Evolutionary conservation across 2,888 invertebrate genomes (phyloP).

Genomic region (Fabriciana adippe): DNA sequence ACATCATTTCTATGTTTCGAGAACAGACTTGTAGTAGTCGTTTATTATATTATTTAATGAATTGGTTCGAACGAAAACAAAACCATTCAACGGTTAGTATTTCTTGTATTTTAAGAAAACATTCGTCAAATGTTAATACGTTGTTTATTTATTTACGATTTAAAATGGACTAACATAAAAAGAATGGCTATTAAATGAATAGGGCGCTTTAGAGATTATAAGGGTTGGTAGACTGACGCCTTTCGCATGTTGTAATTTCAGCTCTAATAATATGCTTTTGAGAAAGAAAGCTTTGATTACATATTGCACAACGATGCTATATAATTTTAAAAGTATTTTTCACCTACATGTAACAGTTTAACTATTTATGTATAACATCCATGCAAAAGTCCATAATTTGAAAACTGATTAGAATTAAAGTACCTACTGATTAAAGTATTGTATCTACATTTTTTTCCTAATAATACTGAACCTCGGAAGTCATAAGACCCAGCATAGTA

Average conservation of each 20-base stretch:
- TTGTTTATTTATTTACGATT: conserved; percentile 1
- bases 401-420: no score
- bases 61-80: no score
- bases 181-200: conserved; percentile 24
- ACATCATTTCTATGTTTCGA: no score
- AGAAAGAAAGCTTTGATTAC: conserved; percentile 13
- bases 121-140: neutral
- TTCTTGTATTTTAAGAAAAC: no score
- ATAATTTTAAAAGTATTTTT: neutral
- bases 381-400: no score
- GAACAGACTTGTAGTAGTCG: no score
- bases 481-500: no score
- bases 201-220: conserved; percentile 35
- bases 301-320: neutral
- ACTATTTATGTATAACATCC: neutral
- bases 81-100: no score
- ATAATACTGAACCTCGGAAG: no score
- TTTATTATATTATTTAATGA: no score
- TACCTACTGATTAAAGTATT: no score
- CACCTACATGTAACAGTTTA: neutral
- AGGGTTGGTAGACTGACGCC: conserved; percentile 47
- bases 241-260: conserved; percentile 52
- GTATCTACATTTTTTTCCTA: no score
- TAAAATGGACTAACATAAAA: conserved; percentile 4
- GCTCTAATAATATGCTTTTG: conserved; percentile 28